These are phyloP conservation scores for Helleia helle DNA, from an alignment of 2,888 invertebrate genomes.

Conservation along the genomic window DNA sequence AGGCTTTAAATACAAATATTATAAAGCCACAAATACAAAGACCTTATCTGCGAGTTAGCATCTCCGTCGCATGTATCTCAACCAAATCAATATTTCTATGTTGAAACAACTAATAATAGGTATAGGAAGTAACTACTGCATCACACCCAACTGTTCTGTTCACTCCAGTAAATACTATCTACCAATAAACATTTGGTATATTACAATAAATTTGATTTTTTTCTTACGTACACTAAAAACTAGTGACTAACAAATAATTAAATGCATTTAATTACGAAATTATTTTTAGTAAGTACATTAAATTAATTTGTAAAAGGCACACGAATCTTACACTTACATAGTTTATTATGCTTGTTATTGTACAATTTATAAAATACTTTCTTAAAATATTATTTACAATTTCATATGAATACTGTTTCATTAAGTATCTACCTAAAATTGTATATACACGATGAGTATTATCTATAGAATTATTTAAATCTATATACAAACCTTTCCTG, in stretches of 20 bases:
- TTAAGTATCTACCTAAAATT: not conserved
- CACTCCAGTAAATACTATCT: no score
- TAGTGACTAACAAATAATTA: not conserved
- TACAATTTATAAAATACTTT: not conserved
- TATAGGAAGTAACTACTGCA: no score
- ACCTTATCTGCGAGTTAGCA: no score
- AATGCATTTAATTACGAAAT: not conserved
- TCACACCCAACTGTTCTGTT: no score
- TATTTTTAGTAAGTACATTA: slow-evolving; percentile 2
- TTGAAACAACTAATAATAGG: no score
- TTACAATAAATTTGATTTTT: not conserved
- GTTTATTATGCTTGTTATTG: no score
- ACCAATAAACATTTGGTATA: no score
- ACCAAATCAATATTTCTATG: no score
- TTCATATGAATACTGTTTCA: not conserved
- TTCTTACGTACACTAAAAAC: not conserved
- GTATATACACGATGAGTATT: not conserved
- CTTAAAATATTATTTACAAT: not conserved
- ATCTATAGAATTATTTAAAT: not conserved
- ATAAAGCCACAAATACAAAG: no score
- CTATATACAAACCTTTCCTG: no score
- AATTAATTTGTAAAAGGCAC: not conserved
- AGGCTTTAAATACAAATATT: no score
- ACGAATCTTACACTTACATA: not conserved
- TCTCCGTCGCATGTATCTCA: no score